Percentiles rank a stretch among this genome's conserved stretches.
phyloP scores from a whole-genome alignment of 2,113 vertebrate genomes.

The Nansenia antarctica region DNA sequence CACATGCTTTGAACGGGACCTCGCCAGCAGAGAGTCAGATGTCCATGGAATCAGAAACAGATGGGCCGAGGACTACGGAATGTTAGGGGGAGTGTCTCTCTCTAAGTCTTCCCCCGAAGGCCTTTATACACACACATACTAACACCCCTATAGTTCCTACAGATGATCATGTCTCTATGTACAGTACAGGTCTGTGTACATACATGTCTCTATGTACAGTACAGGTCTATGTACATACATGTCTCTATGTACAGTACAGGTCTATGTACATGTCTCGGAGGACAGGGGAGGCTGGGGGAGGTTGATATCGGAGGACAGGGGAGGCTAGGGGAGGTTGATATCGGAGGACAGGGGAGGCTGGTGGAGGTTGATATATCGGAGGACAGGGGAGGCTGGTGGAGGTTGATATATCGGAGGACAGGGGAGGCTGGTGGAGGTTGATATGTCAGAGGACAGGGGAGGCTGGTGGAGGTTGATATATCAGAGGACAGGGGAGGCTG shows the following conservation, averaged over 20 bases:
- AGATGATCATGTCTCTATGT: not conserved
- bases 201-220: not conserved
- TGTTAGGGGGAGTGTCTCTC: conserved; percentile 30
- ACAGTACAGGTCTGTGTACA: not conserved
- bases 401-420: no score
- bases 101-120: not conserved
- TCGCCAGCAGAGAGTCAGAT: conserved; percentile 13
- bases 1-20: not conserved
- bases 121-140: not conserved
- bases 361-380: no score
- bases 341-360: no score
- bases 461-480: no score
- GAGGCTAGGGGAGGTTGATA: no score
- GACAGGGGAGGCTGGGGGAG: not conserved
- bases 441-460: no score
- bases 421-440: no score
- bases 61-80: conserved; percentile 44
- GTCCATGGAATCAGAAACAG: conserved; percentile 47
- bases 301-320: no score
- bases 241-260: not conserved
- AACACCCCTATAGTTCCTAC: not conserved
- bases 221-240: not conserved
- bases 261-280: not conserved
- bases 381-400: no score
- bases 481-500: no score